Base-by-base conservation (phyloP, 2,113 vertebrate species). In the Rhea pennata region DNA sequence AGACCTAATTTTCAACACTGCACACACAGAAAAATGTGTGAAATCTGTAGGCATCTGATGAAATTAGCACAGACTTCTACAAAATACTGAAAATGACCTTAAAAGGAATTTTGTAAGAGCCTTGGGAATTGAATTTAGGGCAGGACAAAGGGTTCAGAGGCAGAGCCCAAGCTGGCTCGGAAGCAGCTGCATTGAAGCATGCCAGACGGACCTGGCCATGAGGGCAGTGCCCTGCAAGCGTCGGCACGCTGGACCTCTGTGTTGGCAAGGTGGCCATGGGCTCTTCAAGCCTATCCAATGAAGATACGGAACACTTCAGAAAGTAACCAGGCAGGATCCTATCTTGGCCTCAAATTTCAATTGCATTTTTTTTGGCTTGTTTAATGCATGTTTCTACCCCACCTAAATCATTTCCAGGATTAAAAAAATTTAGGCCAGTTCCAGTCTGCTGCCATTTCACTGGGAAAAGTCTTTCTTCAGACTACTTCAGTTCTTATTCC, bases 1-100 rank as follows among this genome's bases (percentile, higher is more conserved):
- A 86, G 20, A 69, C 22, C 26, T 78, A 78, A 75, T 66, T 42
- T 89, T 87, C 81, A 73, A 36, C 26, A 31, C 23, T 92, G 67
- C 66, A 69, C 70, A 79, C 3, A 7, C 48, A 69, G 5, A 87
- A 90, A 96, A 94, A 83, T 66, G 31, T 88, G 79, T 86, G 74
- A 92, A 94, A 95, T 92, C 62, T 90, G 26, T 56, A 88, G n/a
- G 36, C 83, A 81, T 92, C 51, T 91, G 77, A 93, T 73, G 40
- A 87, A 96, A 92, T 84, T 33, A 95, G 48, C 50, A 76, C 44
- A 53, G 59, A 67, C 8, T 84, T 94, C 40, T 72, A 80, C 54
- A 74, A 72, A 84, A 33, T 12, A 31, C 53, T 91, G 84, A 70
- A 84, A 92, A 93, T 66, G 33, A 84, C 36, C 58, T 87, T 84